Conservation (phyloP, 1,140 invertebrate genomes). For the Drosophila ironensis region DNA sequence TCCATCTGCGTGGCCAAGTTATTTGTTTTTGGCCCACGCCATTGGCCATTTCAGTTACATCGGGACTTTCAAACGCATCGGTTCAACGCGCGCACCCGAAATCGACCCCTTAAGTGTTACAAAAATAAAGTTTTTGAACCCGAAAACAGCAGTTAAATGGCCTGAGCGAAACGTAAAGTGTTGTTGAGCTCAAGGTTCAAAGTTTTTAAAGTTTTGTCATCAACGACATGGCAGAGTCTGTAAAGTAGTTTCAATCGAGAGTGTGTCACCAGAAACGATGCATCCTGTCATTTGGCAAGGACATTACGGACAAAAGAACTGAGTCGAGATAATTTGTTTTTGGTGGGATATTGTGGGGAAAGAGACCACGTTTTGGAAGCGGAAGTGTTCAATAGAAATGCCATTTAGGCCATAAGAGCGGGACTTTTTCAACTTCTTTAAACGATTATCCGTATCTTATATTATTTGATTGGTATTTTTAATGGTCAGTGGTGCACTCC, state of each 20-base stretch:
- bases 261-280: conserved; percentile 6
- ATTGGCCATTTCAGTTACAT: conserved; percentile 61
- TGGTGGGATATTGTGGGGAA: neutral
- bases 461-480: neutral
- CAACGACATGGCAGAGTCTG: conserved; percentile 1
- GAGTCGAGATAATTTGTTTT: conserved; percentile 1
- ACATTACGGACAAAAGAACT: conserved; percentile 70
- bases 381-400: conserved; percentile 78
- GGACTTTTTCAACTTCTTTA: too few species aligned
- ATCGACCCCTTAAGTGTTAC: conserved; percentile 14
- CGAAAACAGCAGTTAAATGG: conserved; percentile 45
- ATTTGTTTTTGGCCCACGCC: conserved; percentile 14
- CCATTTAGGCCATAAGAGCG: conserved; percentile 61
- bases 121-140: conserved; percentile 61
- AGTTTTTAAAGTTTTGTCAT: neutral
- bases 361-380: conserved; percentile 45
- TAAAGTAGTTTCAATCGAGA: conserved; percentile 22
- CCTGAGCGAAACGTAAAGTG: conserved; percentile 41
- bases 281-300: conserved; percentile 49
- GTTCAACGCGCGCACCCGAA: conserved; percentile 51
- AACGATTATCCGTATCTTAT: too few species aligned
- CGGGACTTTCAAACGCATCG: conserved; percentile 64
- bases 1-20: conserved; percentile 24
- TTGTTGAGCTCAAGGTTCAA: conserved; percentile 23
- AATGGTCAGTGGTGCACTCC: conserved; percentile 17